A percentile compares a stretch with the other conserved stretches of the same genome.
phyloP scores from a whole-genome alignment of 2,888 invertebrate genomes.

The Drosophila macrospina region DNA sequence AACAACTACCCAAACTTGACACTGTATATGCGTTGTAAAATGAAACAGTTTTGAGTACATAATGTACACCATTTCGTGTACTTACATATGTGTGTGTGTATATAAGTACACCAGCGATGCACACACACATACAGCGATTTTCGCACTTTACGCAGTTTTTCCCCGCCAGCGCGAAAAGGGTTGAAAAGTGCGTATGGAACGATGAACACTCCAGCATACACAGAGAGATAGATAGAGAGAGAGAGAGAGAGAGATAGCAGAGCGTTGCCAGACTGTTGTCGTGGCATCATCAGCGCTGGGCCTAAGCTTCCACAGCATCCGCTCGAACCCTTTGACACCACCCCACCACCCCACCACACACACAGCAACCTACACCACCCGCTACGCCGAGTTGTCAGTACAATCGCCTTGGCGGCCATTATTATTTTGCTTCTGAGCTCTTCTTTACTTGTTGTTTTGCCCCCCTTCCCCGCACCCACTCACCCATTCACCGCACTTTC shows the following conservation, averaged over 20 bases:
- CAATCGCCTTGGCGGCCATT: slow-evolving; percentile 67
- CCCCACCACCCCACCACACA: too few relatives aligned
- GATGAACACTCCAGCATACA: slow-evolving; percentile 52
- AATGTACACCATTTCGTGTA: slow-evolving; percentile 56
- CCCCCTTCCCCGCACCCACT: slow-evolving; percentile 2
- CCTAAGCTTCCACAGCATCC: slow-evolving; percentile 52
- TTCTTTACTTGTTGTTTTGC: slow-evolving; percentile 47
- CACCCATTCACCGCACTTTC: slow-evolving; percentile 1
- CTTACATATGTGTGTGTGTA: slow-evolving; percentile 29
- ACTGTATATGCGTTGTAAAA: slow-evolving; percentile 46
- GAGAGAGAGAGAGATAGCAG: slow-evolving; percentile 35
- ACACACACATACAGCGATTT: slow-evolving; percentile 51
- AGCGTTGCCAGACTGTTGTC: slow-evolving; percentile 72
- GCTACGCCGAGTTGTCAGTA: slow-evolving; percentile 13
- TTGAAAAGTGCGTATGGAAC: slow-evolving; percentile 74
- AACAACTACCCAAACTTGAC: slow-evolving; percentile 39
- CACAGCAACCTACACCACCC: background rate
- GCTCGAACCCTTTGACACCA: slow-evolving; percentile 47
- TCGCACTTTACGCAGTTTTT: slow-evolving; percentile 78
- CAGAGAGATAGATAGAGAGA: slow-evolving; percentile 29
- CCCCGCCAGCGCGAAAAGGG: slow-evolving; percentile 78
- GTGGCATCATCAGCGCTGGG: slow-evolving; percentile 37
- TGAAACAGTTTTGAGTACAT: slow-evolving; percentile 74
- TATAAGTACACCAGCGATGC: slow-evolving; percentile 46
- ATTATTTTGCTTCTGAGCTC: slow-evolving; percentile 70